Evolutionary conservation across 2,797 vertebrate genomes (phyloP).

Genomic region (Gymnothorax reevesii): DNA sequence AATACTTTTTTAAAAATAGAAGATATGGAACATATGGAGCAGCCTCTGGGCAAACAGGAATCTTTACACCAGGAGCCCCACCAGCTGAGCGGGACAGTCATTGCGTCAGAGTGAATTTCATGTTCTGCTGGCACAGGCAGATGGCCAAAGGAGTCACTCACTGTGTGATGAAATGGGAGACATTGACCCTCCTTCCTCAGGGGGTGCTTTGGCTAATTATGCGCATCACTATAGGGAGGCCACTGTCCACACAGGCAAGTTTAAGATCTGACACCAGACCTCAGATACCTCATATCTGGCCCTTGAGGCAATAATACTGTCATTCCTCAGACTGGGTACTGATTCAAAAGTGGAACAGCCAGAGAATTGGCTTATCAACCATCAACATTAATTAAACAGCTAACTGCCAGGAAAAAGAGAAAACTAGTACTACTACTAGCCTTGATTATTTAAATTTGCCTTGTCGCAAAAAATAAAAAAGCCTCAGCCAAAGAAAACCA

Average conservation of each 20-base stretch:
- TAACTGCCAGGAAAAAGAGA: not conserved
- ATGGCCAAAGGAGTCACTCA: not conserved
- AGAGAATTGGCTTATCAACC: not conserved
- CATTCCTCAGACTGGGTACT: not conserved
- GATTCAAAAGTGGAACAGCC: not conserved
- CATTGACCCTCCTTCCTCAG: not conserved
- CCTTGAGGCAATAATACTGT: not conserved
- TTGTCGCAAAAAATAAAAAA: not conserved
- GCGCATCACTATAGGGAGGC: not conserved
- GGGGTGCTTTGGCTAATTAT: not conserved
- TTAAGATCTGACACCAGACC: not conserved
- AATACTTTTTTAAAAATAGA: not conserved
- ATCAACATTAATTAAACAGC: not conserved
- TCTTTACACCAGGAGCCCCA: not conserved
- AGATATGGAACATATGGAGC: not conserved
- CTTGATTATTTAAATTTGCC: not conserved
- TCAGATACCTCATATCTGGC: not conserved
- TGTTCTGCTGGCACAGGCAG: not conserved
- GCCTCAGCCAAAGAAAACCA: not conserved
- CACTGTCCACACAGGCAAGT: not conserved
- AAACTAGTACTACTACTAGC: not conserved
- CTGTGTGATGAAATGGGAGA: not conserved
- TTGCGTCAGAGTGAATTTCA: not conserved
- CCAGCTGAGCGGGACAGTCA: not conserved
- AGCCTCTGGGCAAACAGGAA: not conserved